phyloP scores from a whole-genome alignment of 2,113 vertebrate genomes.

The Pygoscelis adeliae region DNA sequence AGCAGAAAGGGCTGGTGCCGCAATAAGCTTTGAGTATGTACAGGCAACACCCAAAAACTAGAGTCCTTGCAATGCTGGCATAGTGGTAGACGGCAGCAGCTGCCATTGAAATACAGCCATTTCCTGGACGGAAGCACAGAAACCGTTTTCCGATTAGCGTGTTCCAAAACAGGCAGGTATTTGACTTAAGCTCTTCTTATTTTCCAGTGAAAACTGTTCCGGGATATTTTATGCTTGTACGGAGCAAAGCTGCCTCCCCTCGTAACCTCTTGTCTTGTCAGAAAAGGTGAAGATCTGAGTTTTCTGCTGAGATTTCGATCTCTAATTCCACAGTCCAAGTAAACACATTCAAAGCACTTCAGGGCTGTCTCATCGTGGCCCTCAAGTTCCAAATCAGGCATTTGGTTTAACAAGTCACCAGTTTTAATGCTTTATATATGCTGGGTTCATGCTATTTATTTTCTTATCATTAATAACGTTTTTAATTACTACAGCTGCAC shows the following conservation, averaged over 20 bases:
- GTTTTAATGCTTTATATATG: background rate
- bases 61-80: background rate
- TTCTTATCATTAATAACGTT: background rate
- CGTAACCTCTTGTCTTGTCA: background rate
- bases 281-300: background rate
- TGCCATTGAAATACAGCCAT: background rate
- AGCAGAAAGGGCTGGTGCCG: background rate
- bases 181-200: background rate
- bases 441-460: background rate
- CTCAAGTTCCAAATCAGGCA: background rate
- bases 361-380: background rate
- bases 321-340: background rate
- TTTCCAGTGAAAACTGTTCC: background rate
- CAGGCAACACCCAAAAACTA: background rate
- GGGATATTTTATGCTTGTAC: background rate
- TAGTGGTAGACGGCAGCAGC: background rate
- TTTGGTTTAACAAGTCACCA: background rate
- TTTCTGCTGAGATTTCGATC: background rate
- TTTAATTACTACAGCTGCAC: background rate
- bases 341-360: background rate
- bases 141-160: background rate
- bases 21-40: background rate
- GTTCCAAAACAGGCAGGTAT: background rate
- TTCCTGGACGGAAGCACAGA: constrained; percentile 7
- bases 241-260: background rate